Base-by-base conservation (phyloP, 2,113 vertebrate species). In the Callopanchax toddi region DNA sequence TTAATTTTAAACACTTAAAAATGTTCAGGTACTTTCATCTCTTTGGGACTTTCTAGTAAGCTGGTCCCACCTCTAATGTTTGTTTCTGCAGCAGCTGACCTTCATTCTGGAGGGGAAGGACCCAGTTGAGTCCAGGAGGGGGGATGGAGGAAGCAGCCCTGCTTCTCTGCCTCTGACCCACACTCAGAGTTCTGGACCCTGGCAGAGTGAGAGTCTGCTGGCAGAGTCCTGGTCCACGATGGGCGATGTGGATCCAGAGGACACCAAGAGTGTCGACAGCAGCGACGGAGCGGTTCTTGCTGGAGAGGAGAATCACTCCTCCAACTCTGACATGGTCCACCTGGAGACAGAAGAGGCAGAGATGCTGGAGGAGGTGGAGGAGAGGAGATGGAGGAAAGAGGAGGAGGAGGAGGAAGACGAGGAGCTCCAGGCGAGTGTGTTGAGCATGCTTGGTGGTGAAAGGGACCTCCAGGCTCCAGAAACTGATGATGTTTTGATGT, bases 161-260 rank as follows among this genome's bases (percentile, higher is more conserved):
- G 92, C 94, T 0, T 88, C 93, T 66, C 92, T 92, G 2, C 90
- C 92, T 16, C 91, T 92, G 0, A 93, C 88, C 83, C 93, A 90
- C 4, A 79, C 84, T 2, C 85, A 86, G 21, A 74, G 42, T 40
- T 60, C 67, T 1, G 71, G 61, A 36, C 58, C 73, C 54, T 96
- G 96, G 96, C 94, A 95, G 69, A 93, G 93, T 0, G 94, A 96
- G 76, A 95, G 94, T 88, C 88, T 96, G 42, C 74, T 92, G 12
- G 94, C 94, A 0, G 96, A 96, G 87, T 97, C 96, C 87, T 98
- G 96, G 96, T 94, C 96, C 58, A 88, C 95, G 74, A 75, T 91
- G 68, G 93, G 95, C 0, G 92, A 93, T 5, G 84, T 93, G 89
- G 95, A 98, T 81, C 93, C 91, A 0, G 94, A 96, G 71, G 95